A percentile compares a stretch with the other conserved stretches of the same genome.
Conservation (phyloP, 2,113 vertebrate genomes). For the Collichthys lucidus region DNA sequence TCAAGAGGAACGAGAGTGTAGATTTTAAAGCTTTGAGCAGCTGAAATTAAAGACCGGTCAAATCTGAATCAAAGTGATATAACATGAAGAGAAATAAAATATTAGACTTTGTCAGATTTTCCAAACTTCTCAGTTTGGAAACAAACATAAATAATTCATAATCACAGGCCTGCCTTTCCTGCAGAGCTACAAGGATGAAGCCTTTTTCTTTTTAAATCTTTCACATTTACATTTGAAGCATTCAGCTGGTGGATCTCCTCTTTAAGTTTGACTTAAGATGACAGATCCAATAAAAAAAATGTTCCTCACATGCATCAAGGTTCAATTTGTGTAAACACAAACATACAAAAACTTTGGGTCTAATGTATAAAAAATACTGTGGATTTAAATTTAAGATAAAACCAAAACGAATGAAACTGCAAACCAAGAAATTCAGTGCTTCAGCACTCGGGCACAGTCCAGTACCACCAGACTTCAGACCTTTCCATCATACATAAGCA, state of each 20-base stretch:
- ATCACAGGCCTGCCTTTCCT: constrained; percentile 23
- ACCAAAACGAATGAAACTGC: background rate
- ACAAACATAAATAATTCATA: constrained; percentile 60
- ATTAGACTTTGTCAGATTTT: constrained; percentile 32
- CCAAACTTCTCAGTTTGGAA: constrained; percentile 33
- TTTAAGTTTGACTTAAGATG: background rate
- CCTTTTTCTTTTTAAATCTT: constrained; percentile 34
- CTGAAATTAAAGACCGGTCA: constrained; percentile 11
- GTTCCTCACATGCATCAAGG: background rate
- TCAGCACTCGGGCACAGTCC: background rate
- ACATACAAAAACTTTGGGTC: background rate
- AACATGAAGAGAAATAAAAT: constrained; percentile 8
- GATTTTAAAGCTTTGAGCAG: background rate
- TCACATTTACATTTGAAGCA: constrained; percentile 32
- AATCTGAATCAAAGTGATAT: constrained; percentile 31
- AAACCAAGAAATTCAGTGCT: background rate
- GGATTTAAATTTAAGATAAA: background rate
- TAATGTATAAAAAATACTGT: background rate
- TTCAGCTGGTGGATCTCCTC: background rate
- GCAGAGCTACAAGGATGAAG: constrained; percentile 24
- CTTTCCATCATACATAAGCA: background rate
- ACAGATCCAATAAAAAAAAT: background rate
- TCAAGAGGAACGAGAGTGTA: background rate
- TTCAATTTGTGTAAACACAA: background rate
- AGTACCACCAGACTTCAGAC: background rate